Base-by-base conservation (phyloP, 1,140 invertebrate genomes). In the Anastrepha ludens region DNA sequence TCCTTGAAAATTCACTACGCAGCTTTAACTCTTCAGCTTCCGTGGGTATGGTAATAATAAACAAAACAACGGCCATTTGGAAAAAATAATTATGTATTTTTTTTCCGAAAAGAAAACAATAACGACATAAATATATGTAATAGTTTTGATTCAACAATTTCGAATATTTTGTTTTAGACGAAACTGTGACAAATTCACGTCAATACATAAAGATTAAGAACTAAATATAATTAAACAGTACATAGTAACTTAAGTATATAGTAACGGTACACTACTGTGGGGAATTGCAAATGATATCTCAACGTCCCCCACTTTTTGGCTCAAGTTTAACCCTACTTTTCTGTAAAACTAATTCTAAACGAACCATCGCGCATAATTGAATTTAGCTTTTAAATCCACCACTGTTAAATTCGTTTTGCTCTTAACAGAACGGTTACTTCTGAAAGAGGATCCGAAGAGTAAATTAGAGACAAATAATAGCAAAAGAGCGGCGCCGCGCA, bases 11-110 rank as follows among this genome's bases (percentile, higher is more conserved):
- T 7, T 17, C 87, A 39, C 89, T 86, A 50, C 90, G 92, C 8
- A 92, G 87, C 41, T 90, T 89, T 60, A 91, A 88, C 85, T 93
- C 92, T 70, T 93, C 90, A 0, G n/a, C 65, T 58, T 90, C 91
- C 0, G 92, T 93, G 58, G 93, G 93, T 50, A 94, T 93, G 20
- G 91, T 92, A 41, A 94, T 91, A n/a, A 93, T 90, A 87, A 94
- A 93, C n/a, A 94, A 89, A 11, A 93, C 93, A 20, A 93, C 90
- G 0, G 92, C 89, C 91, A 92, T 92, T 86, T 85, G 0, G 3
- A 58, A 87, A 81, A 65, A 81, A 62, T 65, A 29, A 41, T 60
- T 85, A 29, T 41, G 44, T 41, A 20, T 29, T 41, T 58, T 20
- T 58, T 64, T 55, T 86, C 29, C 78, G 87, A 8, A 39, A 81